Conservation (phyloP, 2,888 invertebrate species). For the Cataglyphis cursor region DNA sequence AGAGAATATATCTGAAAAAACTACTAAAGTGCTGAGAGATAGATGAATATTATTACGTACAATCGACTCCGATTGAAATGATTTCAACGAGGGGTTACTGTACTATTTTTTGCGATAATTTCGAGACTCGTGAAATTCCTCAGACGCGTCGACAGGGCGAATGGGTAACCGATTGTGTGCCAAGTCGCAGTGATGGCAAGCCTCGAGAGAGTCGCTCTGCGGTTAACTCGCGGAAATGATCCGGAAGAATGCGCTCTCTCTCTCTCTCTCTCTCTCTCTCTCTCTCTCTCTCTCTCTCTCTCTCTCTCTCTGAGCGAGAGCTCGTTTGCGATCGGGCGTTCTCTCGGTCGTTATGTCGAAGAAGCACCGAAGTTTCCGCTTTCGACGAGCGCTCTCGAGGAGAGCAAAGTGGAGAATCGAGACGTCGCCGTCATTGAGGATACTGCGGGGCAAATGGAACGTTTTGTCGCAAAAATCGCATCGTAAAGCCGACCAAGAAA, state of each 20-base stretch:
- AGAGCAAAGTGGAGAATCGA: slow-evolving; percentile 41
- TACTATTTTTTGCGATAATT: slow-evolving; percentile 34
- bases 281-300: neutral
- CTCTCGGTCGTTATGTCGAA: slow-evolving; percentile 68
- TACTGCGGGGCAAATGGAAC: slow-evolving; percentile 63
- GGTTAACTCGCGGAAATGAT: slow-evolving; percentile 75
- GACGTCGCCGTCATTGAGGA: slow-evolving; percentile 43
- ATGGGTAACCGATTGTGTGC: slow-evolving; percentile 65
- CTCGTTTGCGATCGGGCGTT: slow-evolving; percentile 51
- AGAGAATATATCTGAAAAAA: neutral
- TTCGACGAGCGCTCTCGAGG: slow-evolving; percentile 52
- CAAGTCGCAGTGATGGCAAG: slow-evolving; percentile 62
- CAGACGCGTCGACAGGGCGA: slow-evolving; percentile 19
- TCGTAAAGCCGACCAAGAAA: slow-evolving; percentile 38
- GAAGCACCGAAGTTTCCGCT: slow-evolving; percentile 72
- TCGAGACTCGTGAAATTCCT: slow-evolving; percentile 27
- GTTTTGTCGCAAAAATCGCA: slow-evolving; percentile 62
- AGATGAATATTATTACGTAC: neutral
- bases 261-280: neutral
- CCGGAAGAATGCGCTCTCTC: slow-evolving; percentile 63
- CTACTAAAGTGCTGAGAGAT: neutral
- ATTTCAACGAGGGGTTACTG: neutral
- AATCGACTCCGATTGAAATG: neutral
- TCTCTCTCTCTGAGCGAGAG: slow-evolving; percentile 32
- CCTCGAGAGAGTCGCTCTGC: slow-evolving; percentile 43